Base-by-base conservation (phyloP, 2,113 vertebrate genomes). In the Heterotilapia buettikoferi region DNA sequence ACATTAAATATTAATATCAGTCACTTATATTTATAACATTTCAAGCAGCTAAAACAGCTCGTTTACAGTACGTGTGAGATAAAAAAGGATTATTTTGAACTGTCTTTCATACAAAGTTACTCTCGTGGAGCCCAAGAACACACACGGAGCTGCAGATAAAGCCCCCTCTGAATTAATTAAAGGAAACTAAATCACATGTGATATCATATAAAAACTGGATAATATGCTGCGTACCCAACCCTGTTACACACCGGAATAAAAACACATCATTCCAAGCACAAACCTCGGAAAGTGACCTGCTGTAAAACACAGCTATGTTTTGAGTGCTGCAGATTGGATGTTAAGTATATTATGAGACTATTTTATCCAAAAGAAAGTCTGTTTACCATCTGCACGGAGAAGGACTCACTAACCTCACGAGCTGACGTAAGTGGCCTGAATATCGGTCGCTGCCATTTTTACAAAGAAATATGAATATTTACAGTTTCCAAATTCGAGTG, bases 1-100 rank as follows among this genome's bases (percentile, higher is more conserved):
- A 50, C 43, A 50, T 50, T 50, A 78, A 78, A 78, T 50, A 78
- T 19, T 78, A 50, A 78, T 78, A 19, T 78, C 24, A 78, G 24
- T n/a, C 71, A 78, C 71, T 78, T 76, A 18, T 18, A 47, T 43
- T 71, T 71, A 71, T 24, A 76, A 76, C 8, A 76, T 26, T 29
- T 76, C 68, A 26, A 47, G 71, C 43, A 50, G 71, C 43, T 76
- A 29, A 31, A 47, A 76, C 43, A 18, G 40, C 68, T 47, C 14
- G 6, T 29, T 29, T 73, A 73, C 40, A 73, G 21, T 73, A 73
- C 40, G 26, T 50, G 43, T 50, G 16, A 29, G 43, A 78, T 52
- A 31, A 18, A 50, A 12, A 50, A 31, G 16, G 26, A 78, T 29
- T 47, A 76, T 47, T 50, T 47, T 76, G 43, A 78, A 29, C 43